Conservation (phyloP, 2,888 invertebrate species). For the Parthenolecanium corni region DNA sequence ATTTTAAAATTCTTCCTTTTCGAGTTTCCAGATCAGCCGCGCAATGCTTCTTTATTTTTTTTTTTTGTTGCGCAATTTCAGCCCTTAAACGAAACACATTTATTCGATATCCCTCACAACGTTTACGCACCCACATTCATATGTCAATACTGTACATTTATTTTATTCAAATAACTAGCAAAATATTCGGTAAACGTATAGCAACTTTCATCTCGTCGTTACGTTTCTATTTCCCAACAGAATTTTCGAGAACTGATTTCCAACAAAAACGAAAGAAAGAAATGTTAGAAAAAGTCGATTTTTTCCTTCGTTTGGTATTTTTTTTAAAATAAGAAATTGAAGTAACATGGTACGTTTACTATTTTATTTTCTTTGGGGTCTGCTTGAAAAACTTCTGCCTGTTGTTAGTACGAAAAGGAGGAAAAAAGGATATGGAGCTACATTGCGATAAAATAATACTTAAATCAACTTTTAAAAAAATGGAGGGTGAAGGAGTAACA, state of each 20-base stretch:
- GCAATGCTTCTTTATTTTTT: no score
- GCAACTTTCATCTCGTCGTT: constrained; percentile 1
- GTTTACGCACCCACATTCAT: not conserved
- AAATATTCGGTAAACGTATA: constrained; percentile 7
- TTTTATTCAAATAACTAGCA: constrained; percentile 16
- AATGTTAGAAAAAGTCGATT: not conserved
- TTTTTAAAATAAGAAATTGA: constrained; percentile 15
- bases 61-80: no score
- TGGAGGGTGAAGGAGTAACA: no score
- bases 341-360: constrained; percentile 3
- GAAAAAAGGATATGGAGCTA: no score
- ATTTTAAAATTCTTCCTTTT: no score
- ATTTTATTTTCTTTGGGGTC: not conserved
- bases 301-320: constrained; percentile 6
- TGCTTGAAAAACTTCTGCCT: no score
- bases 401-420: no score
- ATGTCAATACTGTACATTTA: not conserved
- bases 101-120: not conserved
- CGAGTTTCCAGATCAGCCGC: no score
- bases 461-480: no score
- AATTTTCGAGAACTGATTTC: constrained; percentile 14
- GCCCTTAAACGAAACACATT: no score
- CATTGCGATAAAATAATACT: no score
- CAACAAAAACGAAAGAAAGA: not conserved
- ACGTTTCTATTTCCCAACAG: constrained; percentile 16